Conservation (phyloP, 2,888 invertebrate genomes). For the Poecilobothrus nobilitatus region DNA sequence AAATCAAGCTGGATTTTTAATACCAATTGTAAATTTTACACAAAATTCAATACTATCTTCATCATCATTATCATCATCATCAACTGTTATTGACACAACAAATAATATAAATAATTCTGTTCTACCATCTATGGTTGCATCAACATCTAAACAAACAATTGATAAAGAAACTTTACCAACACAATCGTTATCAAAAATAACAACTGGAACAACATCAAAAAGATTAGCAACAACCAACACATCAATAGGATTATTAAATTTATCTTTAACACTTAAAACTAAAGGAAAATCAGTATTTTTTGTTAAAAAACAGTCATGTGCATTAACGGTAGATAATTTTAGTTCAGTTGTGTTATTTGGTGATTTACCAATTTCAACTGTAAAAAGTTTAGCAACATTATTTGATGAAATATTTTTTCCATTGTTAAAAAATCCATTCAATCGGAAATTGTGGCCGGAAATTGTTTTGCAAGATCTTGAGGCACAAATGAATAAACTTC, state of each 20-base stretch:
- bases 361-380: slow-evolving; percentile 63
- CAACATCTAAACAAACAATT: slow-evolving; percentile 20
- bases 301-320: slow-evolving; percentile 43
- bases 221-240: slow-evolving; percentile 27
- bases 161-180: neutral
- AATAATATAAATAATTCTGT: too few species aligned
- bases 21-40: slow-evolving; percentile 31
- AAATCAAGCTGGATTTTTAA: slow-evolving; percentile 44
- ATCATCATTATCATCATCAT: slow-evolving; percentile 11
- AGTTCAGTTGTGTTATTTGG: slow-evolving; percentile 53
- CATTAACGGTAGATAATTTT: slow-evolving; percentile 42
- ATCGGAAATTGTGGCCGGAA: slow-evolving; percentile 63
- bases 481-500: slow-evolving; percentile 58
- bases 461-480: slow-evolving; percentile 62
- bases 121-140: neutral
- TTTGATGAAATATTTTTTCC: slow-evolving; percentile 69
- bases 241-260: slow-evolving; percentile 17
- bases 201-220: slow-evolving; percentile 22
- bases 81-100: slow-evolving; percentile 16
- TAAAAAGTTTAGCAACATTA: slow-evolving; percentile 61
- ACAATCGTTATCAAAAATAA: neutral
- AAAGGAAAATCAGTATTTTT: slow-evolving; percentile 49
- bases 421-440: slow-evolving; percentile 58
- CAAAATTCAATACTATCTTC: slow-evolving; percentile 17
- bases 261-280: slow-evolving; percentile 28